phyloP scores from a whole-genome alignment of 2,113 vertebrate genomes.

The Malurus elegans region DNA sequence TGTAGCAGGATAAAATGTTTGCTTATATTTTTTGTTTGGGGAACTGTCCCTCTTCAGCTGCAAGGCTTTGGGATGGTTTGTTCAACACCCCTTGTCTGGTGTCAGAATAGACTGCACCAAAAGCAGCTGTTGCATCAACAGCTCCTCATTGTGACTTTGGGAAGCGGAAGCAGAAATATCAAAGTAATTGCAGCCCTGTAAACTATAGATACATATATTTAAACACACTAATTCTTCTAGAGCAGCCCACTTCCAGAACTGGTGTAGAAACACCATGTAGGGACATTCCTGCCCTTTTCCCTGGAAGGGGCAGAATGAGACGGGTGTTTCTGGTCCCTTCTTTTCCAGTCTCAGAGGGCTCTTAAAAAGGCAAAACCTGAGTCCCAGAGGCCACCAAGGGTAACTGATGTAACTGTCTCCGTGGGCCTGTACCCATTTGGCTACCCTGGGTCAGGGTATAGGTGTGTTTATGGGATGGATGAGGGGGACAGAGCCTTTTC shows the following conservation, averaged over 20 bases:
- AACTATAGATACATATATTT: not conserved
- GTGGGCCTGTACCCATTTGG: not conserved
- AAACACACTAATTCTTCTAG: not conserved
- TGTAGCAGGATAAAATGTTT: not conserved
- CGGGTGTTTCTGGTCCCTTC: not conserved
- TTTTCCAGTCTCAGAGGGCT: not conserved
- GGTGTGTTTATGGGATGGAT: not conserved
- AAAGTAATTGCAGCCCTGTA: not conserved
- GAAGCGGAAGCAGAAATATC: not conserved
- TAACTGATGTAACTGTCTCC: not conserved
- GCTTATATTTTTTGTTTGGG: not conserved
- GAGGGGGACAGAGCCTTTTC: not conserved
- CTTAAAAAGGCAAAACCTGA: not conserved
- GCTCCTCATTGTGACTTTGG: accelerated
- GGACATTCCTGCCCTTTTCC: not conserved
- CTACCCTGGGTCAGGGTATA: not conserved
- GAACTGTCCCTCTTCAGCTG: not conserved
- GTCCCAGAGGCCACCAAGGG: not conserved
- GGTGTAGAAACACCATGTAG: accelerated
- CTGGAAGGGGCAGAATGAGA: not conserved
- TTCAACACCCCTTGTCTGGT: not conserved
- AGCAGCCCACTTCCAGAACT: not conserved
- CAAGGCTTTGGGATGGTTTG: not conserved
- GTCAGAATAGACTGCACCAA: not conserved
- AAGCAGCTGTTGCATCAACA: not conserved